Percentiles rank a stretch among this genome's conserved stretches.
Evolutionary conservation across 2,797 vertebrate genomes (phyloP).

Genomic region (Rhadinocentrus ornatus): DNA sequence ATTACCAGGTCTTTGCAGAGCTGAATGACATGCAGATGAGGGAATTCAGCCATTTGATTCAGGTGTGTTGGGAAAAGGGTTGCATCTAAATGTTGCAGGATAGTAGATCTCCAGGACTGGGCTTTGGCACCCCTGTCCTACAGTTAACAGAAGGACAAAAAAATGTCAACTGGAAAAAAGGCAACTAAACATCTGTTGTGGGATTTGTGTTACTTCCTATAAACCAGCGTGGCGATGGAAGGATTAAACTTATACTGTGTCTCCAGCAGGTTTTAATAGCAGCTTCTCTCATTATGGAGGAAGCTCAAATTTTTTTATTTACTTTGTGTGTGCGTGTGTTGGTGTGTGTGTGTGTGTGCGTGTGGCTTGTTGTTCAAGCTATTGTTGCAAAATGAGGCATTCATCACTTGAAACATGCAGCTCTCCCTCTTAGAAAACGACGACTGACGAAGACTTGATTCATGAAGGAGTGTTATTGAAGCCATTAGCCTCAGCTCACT

Average conservation of each 20-base stretch:
- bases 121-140: not conserved
- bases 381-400: conserved; percentile 31
- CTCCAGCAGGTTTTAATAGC: not conserved
- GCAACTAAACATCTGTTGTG: not conserved
- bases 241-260: not conserved
- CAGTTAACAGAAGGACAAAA: not conserved
- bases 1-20: too few relatives aligned
- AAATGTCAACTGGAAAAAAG: not conserved
- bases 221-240: not conserved
- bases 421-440: conserved; percentile 20
- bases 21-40: too few relatives aligned
- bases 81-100: too few relatives aligned
- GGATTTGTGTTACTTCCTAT: not conserved
- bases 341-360: not conserved
- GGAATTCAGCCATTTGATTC: too few relatives aligned
- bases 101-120: too few relatives aligned
- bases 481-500: conserved; percentile 29
- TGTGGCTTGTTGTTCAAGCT: not conserved
- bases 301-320: not conserved
- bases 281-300: not conserved
- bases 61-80: too few relatives aligned
- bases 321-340: not conserved
- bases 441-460: conserved; percentile 39
- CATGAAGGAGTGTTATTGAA: conserved; percentile 33
- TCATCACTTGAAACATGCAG: conserved; percentile 29